These are phyloP conservation scores for Pangasius larnaudii DNA, from an alignment of 2,797 vertebrate species.

Conservation along the genomic window DNA sequence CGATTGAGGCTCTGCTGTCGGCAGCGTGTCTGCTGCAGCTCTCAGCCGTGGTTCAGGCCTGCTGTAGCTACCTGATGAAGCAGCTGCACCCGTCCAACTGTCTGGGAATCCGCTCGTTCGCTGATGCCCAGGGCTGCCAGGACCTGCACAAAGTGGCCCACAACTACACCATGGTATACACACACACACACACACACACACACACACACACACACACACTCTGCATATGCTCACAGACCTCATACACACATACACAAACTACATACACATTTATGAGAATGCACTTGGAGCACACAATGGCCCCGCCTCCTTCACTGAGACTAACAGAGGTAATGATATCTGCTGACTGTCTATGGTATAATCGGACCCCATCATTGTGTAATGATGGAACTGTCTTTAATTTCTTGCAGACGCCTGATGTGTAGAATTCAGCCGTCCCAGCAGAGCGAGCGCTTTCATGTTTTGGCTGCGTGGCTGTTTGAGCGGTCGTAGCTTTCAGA, in stretches of 20 bases:
- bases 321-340: not conserved
- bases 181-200: slow-evolving; percentile 10
- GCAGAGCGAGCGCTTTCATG: too few species aligned
- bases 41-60: slow-evolving; percentile 93
- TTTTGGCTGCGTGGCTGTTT: too few species aligned
- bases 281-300: not conserved
- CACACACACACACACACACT: not conserved
- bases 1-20: slow-evolving; percentile 93
- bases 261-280: not conserved
- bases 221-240: not conserved
- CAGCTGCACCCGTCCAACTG: slow-evolving; percentile 99
- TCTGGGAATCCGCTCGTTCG: slow-evolving; percentile 95
- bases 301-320: not conserved
- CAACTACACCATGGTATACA: slow-evolving; percentile 91
- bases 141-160: slow-evolving; percentile 95
- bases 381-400: not conserved
- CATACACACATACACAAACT: not conserved
- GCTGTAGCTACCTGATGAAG: slow-evolving; percentile 95
- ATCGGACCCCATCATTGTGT: not conserved
- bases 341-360: not conserved
- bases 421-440: too few species aligned
- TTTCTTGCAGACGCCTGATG: not conserved
- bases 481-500: not conserved
- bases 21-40: slow-evolving; percentile 96
- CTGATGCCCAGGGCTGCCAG: slow-evolving; percentile 93